phyloP scores from a whole-genome alignment of 2,113 vertebrate species.

The Ammodytes dubius region DNA sequence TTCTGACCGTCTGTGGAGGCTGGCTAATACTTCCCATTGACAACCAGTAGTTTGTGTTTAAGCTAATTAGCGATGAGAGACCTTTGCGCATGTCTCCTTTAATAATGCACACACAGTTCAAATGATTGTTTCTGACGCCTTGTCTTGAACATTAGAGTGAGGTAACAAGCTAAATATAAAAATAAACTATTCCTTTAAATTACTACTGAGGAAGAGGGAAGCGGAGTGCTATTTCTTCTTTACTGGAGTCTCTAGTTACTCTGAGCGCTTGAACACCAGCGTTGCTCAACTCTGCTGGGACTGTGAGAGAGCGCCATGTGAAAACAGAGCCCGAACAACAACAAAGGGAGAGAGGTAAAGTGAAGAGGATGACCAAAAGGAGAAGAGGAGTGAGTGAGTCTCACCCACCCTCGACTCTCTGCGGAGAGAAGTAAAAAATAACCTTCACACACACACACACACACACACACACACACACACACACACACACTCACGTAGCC shows the following conservation, averaged over 20 bases:
- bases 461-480: constrained; percentile 27
- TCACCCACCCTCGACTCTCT: constrained; percentile 53
- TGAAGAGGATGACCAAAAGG: constrained; percentile 54
- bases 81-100: no score
- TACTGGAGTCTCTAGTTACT: constrained; percentile 71
- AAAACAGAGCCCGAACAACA: constrained; percentile 23
- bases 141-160: constrained; percentile 35
- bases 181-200: constrained; percentile 30
- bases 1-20: no score
- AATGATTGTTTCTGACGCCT: no score
- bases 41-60: no score
- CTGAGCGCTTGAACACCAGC: constrained; percentile 25
- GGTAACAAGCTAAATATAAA: constrained; percentile 68
- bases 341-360: constrained; percentile 47
- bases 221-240: constrained; percentile 54
- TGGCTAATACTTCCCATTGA: no score
- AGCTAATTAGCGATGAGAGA: no score
- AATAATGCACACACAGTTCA: no score
- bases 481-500: neutral
- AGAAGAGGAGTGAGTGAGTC: constrained; percentile 54
- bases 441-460: constrained; percentile 36
- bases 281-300: constrained; percentile 44
- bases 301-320: constrained; percentile 45
- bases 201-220: constrained; percentile 38
- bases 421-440: constrained; percentile 62